Evolutionary conservation across 1,140 invertebrate species (phyloP).

Genomic region (Penaeus japonicus): DNA sequence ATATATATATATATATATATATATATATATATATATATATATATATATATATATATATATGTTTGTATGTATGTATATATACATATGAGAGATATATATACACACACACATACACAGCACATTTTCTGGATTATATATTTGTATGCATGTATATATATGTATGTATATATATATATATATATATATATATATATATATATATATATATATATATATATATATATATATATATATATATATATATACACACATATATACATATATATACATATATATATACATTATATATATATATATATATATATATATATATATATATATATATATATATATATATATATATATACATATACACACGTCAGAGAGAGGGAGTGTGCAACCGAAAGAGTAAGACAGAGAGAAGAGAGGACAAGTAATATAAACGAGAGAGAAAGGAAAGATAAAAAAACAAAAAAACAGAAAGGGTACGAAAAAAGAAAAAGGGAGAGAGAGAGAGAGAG

Average conservation of each 20-base stretch:
- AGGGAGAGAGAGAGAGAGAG: background rate
- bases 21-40: conserved; percentile 9
- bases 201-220: conserved; percentile 9
- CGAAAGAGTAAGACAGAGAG: background rate
- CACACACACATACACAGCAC: background rate
- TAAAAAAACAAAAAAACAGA: background rate
- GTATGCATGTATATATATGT: background rate
- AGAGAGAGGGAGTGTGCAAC: background rate
- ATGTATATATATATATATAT: background rate
- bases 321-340: conserved; percentile 8
- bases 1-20: background rate
- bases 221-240: too few species aligned
- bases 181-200: conserved; percentile 3
- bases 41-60: background rate
- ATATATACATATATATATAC: conserved; percentile 13
- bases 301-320: conserved; percentile 1
- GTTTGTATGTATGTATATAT: background rate
- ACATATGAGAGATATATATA: background rate
- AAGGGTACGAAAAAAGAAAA: too few species aligned
- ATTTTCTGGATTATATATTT: too few species aligned
- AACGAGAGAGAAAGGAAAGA: background rate
- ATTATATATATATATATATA: background rate
- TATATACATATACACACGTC: background rate
- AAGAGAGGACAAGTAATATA: background rate
- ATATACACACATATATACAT: background rate